Evolutionary conservation across 2,888 invertebrate genomes (phyloP), one percentile per base, ranked within the genome.

Genomic region (Epinotia ramella): DNA sequence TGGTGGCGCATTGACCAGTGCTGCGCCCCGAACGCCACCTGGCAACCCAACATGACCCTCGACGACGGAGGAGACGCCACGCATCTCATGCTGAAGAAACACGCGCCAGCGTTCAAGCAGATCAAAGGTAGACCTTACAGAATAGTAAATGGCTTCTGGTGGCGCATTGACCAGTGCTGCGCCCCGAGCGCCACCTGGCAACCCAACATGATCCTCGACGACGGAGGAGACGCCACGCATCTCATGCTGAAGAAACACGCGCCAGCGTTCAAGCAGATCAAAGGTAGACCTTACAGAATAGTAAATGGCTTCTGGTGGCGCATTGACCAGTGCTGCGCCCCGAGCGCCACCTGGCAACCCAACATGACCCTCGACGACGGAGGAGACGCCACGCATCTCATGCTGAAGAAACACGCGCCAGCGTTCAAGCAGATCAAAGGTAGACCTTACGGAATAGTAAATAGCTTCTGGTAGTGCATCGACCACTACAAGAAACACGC

Each of bases 301-400:
- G 24, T 16, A 13, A 28, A 60, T 24, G 12, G 60, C 20, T 28
- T 33, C 33, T 33, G 33, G 24, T 28, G 24, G 24, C 3, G 24
- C 24, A 28, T 28, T 2, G 99, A 99, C 91, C 97, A 94, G 80
- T 94, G 97, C 86, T 99, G 99, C 89, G 97, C 99, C 3, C 98
- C 98, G 81, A 96, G 97, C 0, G 97, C 98, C 81, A 96, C 97
- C 84, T 99, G 99, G 99, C 98, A 98, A 86, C 99, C 99, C 3
- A 99, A 99, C 91, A 98, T 99, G 98, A 99, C 99, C 84, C 94
- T 99, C 78, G 99, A 99, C 87, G 99, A 99, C 89, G 99, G 99
- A 0, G 99, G 99, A 0, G 99, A 99, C 92, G 98, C 99, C 59
- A 99, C 99, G 0, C 98, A 99, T 90, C 95, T 98, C 76, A 98